Evolutionary conservation across 2,113 vertebrate species (phyloP).

Genomic region (Chamaetylas fuelleborni): DNA sequence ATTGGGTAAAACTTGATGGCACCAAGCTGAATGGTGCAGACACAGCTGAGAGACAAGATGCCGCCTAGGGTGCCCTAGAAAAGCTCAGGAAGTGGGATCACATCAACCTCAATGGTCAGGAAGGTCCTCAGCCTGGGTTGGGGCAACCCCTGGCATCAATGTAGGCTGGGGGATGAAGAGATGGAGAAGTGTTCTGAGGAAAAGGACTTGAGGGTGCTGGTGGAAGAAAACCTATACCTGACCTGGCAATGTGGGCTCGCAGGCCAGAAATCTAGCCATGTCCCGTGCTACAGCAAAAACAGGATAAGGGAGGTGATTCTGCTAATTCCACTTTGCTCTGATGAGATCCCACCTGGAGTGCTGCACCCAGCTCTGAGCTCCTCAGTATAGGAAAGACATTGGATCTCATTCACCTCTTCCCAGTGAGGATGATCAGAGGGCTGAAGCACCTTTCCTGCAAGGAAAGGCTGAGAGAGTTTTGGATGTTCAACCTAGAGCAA

Average conservation of each 20-base stretch:
- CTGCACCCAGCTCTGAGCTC: neutral
- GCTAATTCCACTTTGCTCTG: neutral
- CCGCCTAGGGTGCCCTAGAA: neutral
- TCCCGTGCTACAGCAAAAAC: neutral
- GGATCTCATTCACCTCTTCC: neutral
- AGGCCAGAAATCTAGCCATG: neutral
- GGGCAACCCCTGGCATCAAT: accelerated
- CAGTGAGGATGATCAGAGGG: neutral
- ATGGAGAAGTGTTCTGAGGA: neutral
- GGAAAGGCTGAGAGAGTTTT: neutral
- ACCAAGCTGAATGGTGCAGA: neutral
- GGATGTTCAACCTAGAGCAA: neutral
- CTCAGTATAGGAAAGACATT: neutral
- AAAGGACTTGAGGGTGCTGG: neutral
- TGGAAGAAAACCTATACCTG: neutral
- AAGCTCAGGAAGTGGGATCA: neutral
- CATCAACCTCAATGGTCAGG: neutral
- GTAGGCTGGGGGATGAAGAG: neutral
- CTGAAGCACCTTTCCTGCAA: neutral
- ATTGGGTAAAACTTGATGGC: neutral
- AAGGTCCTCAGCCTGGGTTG: neutral
- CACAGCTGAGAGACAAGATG: neutral
- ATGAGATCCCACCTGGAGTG: neutral
- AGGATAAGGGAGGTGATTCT: neutral
- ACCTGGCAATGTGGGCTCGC: neutral